These are phyloP conservation scores for Drosophila austrosaltans DNA, from an alignment of 2,888 invertebrate species.

Conservation along the genomic window DNA sequence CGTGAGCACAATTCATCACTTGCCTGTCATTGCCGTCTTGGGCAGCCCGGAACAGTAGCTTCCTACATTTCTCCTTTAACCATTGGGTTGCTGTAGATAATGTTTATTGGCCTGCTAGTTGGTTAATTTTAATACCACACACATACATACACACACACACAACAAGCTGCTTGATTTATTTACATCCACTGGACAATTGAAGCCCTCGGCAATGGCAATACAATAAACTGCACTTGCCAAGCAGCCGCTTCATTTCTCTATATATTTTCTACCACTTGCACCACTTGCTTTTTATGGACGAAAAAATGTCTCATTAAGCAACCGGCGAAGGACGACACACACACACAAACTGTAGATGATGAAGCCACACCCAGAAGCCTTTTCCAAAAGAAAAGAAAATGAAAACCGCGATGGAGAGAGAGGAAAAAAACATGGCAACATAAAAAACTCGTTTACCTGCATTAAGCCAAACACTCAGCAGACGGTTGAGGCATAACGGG, in stretches of 20 bases:
- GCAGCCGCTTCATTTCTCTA: constrained; percentile 8
- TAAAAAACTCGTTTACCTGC: constrained; percentile 77
- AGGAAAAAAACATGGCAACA: constrained; percentile 43
- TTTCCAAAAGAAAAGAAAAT: neutral
- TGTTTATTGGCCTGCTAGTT: constrained; percentile 77
- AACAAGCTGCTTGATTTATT: constrained; percentile 63
- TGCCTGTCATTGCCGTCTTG: constrained; percentile 73
- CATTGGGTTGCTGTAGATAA: constrained; percentile 56
- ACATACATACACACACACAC: constrained; percentile 8
- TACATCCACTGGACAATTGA: constrained; percentile 61
- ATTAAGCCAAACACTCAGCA: constrained; percentile 79
- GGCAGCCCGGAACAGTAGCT: constrained; percentile 32
- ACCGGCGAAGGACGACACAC: constrained; percentile 11
- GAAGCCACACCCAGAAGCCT: constrained; percentile 26
- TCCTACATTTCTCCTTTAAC: constrained; percentile 19
- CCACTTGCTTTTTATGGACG: constrained; percentile 62
- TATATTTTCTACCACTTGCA: constrained; percentile 29
- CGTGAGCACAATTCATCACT: constrained; percentile 77
- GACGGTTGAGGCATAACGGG: constrained; percentile 74
- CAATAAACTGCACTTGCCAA: constrained; percentile 74
- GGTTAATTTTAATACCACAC: constrained; percentile 72
- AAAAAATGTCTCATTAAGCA: constrained; percentile 70
- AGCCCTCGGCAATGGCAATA: constrained; percentile 56
- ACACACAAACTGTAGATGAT: constrained; percentile 2
- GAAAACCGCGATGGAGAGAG: constrained; percentile 14